Percentiles rank a stretch among this genome's conserved stretches.
phyloP scores from a whole-genome alignment of 2,888 invertebrate genomes.

The Adelognathus sp. region DNA sequence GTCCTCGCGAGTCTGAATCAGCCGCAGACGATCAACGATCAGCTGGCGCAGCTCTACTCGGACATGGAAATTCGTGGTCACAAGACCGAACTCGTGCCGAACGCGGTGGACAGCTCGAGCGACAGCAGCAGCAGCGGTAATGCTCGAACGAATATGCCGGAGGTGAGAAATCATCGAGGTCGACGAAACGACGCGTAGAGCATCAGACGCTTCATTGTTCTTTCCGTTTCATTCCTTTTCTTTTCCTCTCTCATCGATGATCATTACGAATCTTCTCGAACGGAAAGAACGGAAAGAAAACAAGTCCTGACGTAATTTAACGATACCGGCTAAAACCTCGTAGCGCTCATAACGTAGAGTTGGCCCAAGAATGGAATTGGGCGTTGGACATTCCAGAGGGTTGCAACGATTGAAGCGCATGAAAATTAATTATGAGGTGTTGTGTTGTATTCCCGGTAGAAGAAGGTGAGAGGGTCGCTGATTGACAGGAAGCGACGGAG shows the following conservation, averaged over 20 bases:
- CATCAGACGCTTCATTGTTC: background rate
- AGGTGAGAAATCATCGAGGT: conserved; percentile 70
- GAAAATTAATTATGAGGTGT: conserved; percentile 40
- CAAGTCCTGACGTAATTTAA: background rate
- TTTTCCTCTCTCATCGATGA: background rate
- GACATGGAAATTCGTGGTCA: conserved; percentile 87
- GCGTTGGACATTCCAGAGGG: background rate
- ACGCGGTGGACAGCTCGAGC: conserved; percentile 82
- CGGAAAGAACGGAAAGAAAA: background rate
- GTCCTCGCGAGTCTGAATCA: conserved; percentile 83
- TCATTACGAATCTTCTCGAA: conserved; percentile 14
- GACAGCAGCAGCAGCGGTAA: conserved; percentile 80
- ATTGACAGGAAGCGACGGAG: conserved; percentile 39
- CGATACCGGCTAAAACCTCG: background rate
- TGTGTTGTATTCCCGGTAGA: conserved; percentile 46
- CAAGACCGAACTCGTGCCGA: conserved; percentile 83
- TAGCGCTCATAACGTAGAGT: background rate
- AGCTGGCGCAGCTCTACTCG: conserved; percentile 86
- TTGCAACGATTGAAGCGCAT: too few relatives aligned
- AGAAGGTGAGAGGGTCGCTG: conserved; percentile 49
- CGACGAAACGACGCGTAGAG: background rate
- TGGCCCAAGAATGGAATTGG: background rate
- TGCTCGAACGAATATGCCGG: conserved; percentile 69
- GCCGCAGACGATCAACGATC: conserved; percentile 88
- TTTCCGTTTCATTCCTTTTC: background rate